These are phyloP conservation scores for Alosa alosa DNA, from an alignment of 2,113 vertebrate genomes.

Conservation along the genomic window DNA sequence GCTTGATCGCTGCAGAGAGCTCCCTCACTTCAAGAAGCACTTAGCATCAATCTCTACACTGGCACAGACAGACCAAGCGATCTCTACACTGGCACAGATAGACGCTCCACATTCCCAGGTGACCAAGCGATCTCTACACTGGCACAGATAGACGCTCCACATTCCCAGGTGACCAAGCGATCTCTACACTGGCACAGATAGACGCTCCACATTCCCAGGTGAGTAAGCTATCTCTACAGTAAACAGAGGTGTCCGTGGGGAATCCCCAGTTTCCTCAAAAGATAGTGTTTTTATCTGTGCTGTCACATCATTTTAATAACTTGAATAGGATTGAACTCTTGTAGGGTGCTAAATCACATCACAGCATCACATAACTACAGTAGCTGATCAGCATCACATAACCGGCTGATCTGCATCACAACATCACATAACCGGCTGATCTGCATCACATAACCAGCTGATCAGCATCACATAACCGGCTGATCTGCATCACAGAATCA, in stretches of 20 bases:
- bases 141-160: background rate
- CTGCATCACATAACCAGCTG: too few species aligned
- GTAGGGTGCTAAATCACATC: too few species aligned
- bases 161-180: background rate
- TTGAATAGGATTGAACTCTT: too few species aligned
- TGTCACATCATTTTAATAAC: too few species aligned
- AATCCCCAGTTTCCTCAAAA: background rate
- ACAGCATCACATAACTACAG: too few species aligned
- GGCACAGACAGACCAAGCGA: background rate
- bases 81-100: background rate
- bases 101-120: conserved; percentile 11
- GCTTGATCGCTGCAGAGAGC: conserved; percentile 24
- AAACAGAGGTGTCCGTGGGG: background rate
- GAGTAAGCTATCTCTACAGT: background rate
- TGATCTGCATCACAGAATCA: too few species aligned
- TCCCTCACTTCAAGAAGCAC: background rate
- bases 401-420: too few species aligned
- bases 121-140: background rate
- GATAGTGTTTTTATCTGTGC: background rate
- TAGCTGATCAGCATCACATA: too few species aligned
- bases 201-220: background rate
- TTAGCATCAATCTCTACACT: conserved; percentile 18
- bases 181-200: background rate
- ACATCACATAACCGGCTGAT: too few species aligned
- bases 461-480: too few species aligned